These are phyloP conservation scores for Dimorphilus gyrociliatus DNA, from an alignment of 2,888 invertebrate species.

Conservation along the genomic window DNA sequence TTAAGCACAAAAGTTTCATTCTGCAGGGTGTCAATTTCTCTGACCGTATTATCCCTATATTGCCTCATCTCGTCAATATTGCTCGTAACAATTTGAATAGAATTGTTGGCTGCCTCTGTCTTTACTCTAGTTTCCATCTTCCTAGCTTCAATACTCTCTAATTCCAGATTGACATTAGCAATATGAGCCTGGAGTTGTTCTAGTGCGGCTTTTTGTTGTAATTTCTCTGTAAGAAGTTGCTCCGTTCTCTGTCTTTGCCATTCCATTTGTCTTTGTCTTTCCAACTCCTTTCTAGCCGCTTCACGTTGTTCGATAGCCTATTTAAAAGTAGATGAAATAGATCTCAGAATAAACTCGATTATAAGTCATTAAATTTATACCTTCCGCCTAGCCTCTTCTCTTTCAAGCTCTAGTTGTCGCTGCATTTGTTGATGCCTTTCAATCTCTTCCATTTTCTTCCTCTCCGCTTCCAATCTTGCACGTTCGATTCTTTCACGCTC, in stretches of 20 bases:
- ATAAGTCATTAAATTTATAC: constrained; percentile 54
- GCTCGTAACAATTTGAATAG: constrained; percentile 69
- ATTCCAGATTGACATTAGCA: constrained; percentile 25
- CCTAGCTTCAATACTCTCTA: constrained; percentile 42
- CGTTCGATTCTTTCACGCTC: constrained; percentile 83
- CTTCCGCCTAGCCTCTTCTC: constrained; percentile 58
- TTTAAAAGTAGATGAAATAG: no score
- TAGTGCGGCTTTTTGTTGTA: constrained; percentile 26
- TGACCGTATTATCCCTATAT: constrained; percentile 74
- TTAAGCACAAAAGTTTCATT: constrained; percentile 21
- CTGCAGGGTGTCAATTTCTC: constrained; percentile 30
- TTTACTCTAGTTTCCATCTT: constrained; percentile 62
- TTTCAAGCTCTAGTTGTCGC: constrained; percentile 32
- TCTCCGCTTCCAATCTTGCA: constrained; percentile 47
- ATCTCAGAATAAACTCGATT: constrained; percentile 2
- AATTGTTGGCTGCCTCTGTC: constrained; percentile 61
- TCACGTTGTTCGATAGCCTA: no score
- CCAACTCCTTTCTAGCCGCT: constrained; percentile 57
- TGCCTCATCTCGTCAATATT: constrained; percentile 87
- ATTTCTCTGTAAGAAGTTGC: constrained; percentile 55
- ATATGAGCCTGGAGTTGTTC: constrained; percentile 23
- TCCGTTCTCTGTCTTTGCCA: constrained; percentile 82
- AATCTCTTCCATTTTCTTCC: constrained; percentile 71
- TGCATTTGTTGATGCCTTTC: constrained; percentile 63
- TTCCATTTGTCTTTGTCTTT: constrained; percentile 79